Evolutionary conservation across 2,888 invertebrate species (phyloP).

Genomic region (Pardosa pseudoannulata): DNA sequence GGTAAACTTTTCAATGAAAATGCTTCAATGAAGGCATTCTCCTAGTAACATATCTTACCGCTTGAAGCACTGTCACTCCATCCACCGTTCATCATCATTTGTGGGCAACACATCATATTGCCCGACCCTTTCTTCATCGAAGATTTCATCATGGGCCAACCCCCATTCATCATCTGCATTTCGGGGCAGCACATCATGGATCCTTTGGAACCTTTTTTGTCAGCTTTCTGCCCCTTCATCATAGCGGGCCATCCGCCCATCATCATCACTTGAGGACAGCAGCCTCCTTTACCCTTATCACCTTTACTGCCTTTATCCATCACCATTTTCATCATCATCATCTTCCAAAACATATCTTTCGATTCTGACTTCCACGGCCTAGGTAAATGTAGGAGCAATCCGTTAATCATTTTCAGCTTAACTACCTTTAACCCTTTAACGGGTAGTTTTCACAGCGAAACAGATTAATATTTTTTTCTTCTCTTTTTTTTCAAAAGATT

Average conservation of each 20-base stretch:
- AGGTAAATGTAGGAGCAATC: no score
- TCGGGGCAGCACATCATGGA: constrained; percentile 1
- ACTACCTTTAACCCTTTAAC: no score
- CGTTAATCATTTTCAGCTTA: no score
- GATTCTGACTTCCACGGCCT: constrained; percentile 26
- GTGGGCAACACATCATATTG: constrained; percentile 27
- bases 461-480: no score
- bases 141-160: neutral
- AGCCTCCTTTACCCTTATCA: neutral
- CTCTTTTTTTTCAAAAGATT: no score
- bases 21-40: no score
- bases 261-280: constrained; percentile 35
- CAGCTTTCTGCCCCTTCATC: constrained; percentile 4
- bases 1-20: no score
- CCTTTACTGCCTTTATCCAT: constrained; percentile 40
- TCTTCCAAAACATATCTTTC: constrained; percentile 46
- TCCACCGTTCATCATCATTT: constrained; percentile 21
- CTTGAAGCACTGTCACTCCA: neutral
- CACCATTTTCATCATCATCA: constrained; percentile 60
- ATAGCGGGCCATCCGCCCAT: no score
- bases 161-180: neutral
- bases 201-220: neutral
- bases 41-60: no score
- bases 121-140: neutral
- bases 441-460: no score